These are phyloP conservation scores for Enteromius trimaculatus DNA, from an alignment of 2,797 vertebrate genomes.

Conservation along the genomic window DNA sequence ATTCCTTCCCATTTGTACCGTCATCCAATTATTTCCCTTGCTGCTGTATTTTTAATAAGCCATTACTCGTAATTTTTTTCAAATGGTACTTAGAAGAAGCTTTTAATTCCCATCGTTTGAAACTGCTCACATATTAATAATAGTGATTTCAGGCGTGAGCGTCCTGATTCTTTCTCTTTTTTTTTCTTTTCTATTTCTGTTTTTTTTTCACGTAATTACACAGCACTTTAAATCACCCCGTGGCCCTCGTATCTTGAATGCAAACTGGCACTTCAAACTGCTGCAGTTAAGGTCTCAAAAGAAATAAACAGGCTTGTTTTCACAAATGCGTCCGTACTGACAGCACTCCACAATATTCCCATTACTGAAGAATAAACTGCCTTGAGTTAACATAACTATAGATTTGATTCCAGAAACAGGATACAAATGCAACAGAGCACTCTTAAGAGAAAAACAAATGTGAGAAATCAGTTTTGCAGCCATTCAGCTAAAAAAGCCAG, in stretches of 20 bases:
- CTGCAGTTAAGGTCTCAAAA: constrained; percentile 34
- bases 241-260: constrained; percentile 29
- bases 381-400: neutral
- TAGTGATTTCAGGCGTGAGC: constrained; percentile 9
- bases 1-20: constrained; percentile 28
- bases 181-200: neutral
- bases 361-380: neutral
- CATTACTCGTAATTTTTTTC: constrained; percentile 31
- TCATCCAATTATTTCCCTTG: constrained; percentile 46
- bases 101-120: constrained; percentile 48
- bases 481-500: neutral
- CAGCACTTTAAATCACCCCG: constrained; percentile 38
- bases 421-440: neutral
- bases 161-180: neutral
- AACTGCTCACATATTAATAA: constrained; percentile 44
- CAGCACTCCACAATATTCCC: neutral
- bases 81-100: constrained; percentile 44
- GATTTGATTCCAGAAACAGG: neutral
- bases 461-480: neutral
- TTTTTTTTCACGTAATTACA: constrained; percentile 28
- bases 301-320: constrained; percentile 34
- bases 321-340: neutral
- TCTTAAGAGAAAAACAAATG: neutral
- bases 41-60: constrained; percentile 52
- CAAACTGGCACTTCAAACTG: constrained; percentile 6